Evolutionary conservation across 2,113 vertebrate species (phyloP).

Genomic region (Campylomormyrus numenius): DNA sequence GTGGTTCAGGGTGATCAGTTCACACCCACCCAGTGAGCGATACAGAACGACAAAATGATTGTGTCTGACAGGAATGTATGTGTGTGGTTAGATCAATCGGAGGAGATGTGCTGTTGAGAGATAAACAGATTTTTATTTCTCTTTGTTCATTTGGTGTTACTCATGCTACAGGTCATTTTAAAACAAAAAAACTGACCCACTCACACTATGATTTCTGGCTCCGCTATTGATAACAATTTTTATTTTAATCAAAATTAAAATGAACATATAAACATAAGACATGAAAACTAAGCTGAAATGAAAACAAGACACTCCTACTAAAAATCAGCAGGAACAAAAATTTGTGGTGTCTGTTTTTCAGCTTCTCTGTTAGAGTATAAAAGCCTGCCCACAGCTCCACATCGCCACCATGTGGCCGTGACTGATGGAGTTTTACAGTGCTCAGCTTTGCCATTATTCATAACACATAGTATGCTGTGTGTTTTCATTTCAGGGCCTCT

Average conservation of each 20-base stretch:
- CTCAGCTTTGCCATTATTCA: background rate
- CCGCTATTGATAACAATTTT: background rate
- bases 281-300: background rate
- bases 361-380: background rate
- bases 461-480: background rate
- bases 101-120: too few species aligned
- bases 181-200: background rate
- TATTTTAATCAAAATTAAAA: background rate
- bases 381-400: background rate
- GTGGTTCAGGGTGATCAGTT: background rate
- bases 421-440: background rate
- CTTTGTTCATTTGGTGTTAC: background rate
- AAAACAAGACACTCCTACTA: background rate
- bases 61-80: background rate
- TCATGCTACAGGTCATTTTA: background rate
- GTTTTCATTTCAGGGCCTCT: background rate
- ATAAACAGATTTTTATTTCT: background rate
- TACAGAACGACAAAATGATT: background rate
- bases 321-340: background rate
- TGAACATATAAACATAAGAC: background rate
- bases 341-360: background rate
- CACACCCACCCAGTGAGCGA: background rate
- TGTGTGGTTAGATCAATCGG: background rate
- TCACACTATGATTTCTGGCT: background rate
- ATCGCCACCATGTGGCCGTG: background rate